These are phyloP conservation scores for Choreutis nemorana DNA, from an alignment of 2,888 invertebrate species.

Conservation along the genomic window DNA sequence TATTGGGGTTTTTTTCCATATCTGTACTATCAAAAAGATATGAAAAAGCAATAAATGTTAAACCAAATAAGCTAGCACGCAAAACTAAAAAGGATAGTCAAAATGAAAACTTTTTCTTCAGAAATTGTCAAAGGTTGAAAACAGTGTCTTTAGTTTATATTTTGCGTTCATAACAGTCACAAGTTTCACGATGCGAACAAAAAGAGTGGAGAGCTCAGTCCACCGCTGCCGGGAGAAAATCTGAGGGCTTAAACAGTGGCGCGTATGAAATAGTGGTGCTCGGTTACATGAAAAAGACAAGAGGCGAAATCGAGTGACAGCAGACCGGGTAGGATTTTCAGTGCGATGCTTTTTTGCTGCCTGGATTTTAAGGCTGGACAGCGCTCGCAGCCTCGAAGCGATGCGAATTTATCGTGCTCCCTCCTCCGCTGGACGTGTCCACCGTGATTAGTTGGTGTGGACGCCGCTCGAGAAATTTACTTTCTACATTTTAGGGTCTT, in stretches of 20 bases:
- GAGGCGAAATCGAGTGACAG: slow-evolving; percentile 63
- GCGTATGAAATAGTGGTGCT: slow-evolving; percentile 63
- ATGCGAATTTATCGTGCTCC: slow-evolving; percentile 51
- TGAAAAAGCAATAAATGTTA: neutral
- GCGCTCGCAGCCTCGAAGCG: slow-evolving; percentile 35
- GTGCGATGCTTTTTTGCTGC: slow-evolving; percentile 55
- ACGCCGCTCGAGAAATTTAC: slow-evolving; percentile 30
- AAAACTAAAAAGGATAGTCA: slow-evolving; percentile 17
- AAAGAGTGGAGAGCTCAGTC: slow-evolving; percentile 48
- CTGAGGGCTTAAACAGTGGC: slow-evolving; percentile 65
- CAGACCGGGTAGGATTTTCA: slow-evolving; percentile 56
- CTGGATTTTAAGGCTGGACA: slow-evolving; percentile 47
- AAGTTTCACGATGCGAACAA: slow-evolving; percentile 42
- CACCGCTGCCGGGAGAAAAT: slow-evolving; percentile 58
- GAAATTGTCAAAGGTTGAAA: slow-evolving; percentile 63
- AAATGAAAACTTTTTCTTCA: slow-evolving; percentile 56
- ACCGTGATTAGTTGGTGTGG: slow-evolving; percentile 45
- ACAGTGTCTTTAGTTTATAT: slow-evolving; percentile 64
- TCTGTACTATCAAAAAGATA: neutral
- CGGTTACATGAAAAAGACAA: slow-evolving; percentile 67
- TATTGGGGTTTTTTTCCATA: no score
- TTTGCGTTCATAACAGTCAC: slow-evolving; percentile 63
- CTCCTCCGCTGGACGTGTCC: slow-evolving; percentile 33
- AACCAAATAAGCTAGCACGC: neutral
- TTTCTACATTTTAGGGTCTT: no score